A percentile compares a stretch with the other conserved stretches of the same genome.
Conservation (phyloP, 2,113 vertebrate species). For the Neogale vison region DNA sequence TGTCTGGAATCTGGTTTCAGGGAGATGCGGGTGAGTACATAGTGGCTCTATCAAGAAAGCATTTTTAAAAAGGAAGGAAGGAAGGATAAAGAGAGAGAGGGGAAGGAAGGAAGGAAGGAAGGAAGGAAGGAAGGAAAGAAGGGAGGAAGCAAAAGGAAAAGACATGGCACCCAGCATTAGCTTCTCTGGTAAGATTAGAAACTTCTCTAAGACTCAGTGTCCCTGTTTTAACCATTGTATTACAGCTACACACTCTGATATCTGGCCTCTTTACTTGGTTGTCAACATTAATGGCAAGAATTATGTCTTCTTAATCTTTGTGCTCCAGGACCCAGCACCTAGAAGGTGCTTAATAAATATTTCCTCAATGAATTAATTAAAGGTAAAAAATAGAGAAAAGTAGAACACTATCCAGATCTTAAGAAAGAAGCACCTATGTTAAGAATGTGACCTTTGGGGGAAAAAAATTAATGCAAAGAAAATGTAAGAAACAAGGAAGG, state of each 20-base stretch:
- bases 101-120: background rate
- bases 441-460: background rate
- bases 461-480: background rate
- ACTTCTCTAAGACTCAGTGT: background rate
- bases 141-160: background rate
- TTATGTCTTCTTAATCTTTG: background rate
- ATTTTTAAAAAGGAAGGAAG: background rate
- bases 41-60: background rate
- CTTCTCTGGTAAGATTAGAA: background rate
- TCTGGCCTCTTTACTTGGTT: background rate
- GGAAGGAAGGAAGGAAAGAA: accelerated
- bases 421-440: background rate
- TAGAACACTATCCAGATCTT: background rate
- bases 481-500: background rate
- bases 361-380: background rate
- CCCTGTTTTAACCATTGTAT: background rate
- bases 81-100: too few species aligned
- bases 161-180: background rate
- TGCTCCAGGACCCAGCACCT: background rate
- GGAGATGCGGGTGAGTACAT: background rate
- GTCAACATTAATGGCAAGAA: background rate
- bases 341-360: background rate
- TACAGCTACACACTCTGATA: accelerated
- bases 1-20: background rate
- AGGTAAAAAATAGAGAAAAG: background rate